Evolutionary conservation across 2,113 vertebrate species (phyloP).

Genomic region (Myotis lucifugus): DNA sequence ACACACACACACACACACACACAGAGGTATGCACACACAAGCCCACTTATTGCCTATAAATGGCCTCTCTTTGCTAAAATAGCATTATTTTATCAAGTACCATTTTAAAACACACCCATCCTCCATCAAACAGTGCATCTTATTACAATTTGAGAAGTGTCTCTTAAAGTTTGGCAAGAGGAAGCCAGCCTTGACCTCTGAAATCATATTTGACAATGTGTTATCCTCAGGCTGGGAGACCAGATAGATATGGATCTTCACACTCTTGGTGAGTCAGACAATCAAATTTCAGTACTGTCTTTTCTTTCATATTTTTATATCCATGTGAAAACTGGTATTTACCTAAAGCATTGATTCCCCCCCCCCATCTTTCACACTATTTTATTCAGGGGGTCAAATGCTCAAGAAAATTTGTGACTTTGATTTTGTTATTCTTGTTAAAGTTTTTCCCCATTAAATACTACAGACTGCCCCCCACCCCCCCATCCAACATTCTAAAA

Average conservation of each 20-base stretch:
- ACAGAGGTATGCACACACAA: neutral
- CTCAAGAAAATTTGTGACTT: neutral
- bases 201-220: constrained; percentile 12
- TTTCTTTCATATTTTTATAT: constrained; percentile 57
- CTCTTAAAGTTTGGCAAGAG: neutral
- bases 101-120: neutral
- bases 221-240: neutral
- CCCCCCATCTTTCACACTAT: neutral
- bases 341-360: constrained; percentile 1
- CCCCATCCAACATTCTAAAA: constrained; percentile 45
- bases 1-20: neutral
- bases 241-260: neutral
- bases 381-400: constrained; percentile 25
- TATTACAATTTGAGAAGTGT: constrained; percentile 1
- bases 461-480: neutral
- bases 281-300: constrained; percentile 55
- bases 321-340: constrained; percentile 25
- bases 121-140: neutral
- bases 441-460: constrained; percentile 53
- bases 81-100: neutral
- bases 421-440: constrained; percentile 30
- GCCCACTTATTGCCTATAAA: too few species aligned
- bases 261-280: neutral
- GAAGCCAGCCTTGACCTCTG: neutral
- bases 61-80: neutral